Base-by-base conservation (phyloP, 1,140 invertebrate species). In the Sarcophaga peregrina region DNA sequence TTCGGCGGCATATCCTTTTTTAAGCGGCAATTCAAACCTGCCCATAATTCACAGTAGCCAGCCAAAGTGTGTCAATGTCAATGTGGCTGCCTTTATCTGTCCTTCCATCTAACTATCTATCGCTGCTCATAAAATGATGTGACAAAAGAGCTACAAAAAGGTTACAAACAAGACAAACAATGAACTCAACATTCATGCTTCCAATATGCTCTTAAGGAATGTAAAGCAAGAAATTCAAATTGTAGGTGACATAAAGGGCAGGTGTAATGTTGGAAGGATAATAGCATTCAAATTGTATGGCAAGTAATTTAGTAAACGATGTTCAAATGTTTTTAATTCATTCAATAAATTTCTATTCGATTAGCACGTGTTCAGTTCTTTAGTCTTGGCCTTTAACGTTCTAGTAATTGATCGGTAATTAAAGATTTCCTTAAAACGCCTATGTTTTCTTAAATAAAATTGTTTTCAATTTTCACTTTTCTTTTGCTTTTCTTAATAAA, bases 141-240 rank as follows among this genome's bases (percentile, higher is more conserved):
- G 58, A 62, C 58, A 62, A 62, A 62, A 62, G 58, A 62, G 58
- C 15, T 62, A 62, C 58, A 62, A 62, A 62, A 62, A 62, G 58
- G 58, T 62, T 62, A 62, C 58, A 62, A 62, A 17, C 9, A 17
- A 62, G 58, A 17, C 58, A 3, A n/a, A 62, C n/a, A 62, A 62
- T 62, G 8, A 62, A 17, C 6, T 15, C 6, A 2, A n/a, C n/a
- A 8, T n/a, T 8, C 15, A 17, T 2, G 25, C 25, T n/a, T n/a
- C n/a, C n/a, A 37, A 37, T 4, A 37, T 37, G 4, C 1, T 4
- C 25, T 37, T 37, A 37, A 37, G 25, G 25, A 37, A 37, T 37
- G 25, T 37, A 37, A 37, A 37, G 4, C 1, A 37, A 37, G 4
- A 37, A 37, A 37, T 37, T 37, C n/a, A 62, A 15, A 13, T n/a